Base-by-base conservation (phyloP, 2,113 vertebrate species). In the Gobius niger region DNA sequence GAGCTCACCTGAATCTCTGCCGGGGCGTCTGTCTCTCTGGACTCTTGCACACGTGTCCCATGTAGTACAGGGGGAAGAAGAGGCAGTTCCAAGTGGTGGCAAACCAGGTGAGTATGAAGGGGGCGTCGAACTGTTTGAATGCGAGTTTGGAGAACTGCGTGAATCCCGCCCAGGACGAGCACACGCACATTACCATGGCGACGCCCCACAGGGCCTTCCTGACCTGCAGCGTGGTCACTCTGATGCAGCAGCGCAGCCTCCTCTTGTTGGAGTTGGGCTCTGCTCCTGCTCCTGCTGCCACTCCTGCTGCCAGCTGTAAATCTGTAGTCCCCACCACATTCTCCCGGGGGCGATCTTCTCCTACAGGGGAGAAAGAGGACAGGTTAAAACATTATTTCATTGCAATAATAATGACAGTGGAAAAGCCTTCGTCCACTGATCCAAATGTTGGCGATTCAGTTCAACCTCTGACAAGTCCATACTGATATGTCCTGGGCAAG, bases 51-150 rank as follows among this genome's bases (percentile, higher is more conserved):
- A 94, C 76, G 78, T 98, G 94, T 77, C 96, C 96, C 9, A 92
- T 86, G 71, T 98, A 98, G 84, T 98, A 98, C 51, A 98, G 82
- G 7, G 96, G 96, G 88, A 98, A 98, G 90, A 98, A 97, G 69
- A 98, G 91, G 89, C 95, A 94, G 92, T 98, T 98, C 96, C 96
- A 98, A 86, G 91, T 93, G 91, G 96, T 96, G 91, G 96, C 95
- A 70, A 98, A 98, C 96, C 96, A 98, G 0, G 96, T 96, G 82
- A 98, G 93, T 83, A 96, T 96, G 91, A 98, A 98, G 47, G 96
- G 96, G 3, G 96, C 96, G 5, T 98, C 92, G 0, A 96, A 95
- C 75, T 91, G 91, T 85, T 90, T 93, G 88, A 98, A 97, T 87
- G 95, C 96, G 82, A 95, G 83, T 87, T 94, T 96, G 93, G 96